Evolutionary conservation across 2,888 invertebrate genomes (phyloP), one percentile per base, ranked within the genome.

Genomic region (Polydrusus pterygomalis): DNA sequence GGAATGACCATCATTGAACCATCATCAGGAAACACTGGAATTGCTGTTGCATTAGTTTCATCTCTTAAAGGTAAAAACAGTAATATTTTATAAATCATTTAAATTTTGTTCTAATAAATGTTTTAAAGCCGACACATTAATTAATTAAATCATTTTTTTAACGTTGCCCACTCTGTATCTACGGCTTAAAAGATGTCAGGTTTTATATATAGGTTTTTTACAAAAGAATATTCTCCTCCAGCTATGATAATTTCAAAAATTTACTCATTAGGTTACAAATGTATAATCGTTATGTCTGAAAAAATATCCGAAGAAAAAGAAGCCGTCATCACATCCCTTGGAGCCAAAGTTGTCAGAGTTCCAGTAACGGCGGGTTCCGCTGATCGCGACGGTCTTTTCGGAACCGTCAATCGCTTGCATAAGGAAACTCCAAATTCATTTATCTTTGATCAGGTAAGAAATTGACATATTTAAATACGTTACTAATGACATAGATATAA

Each of bases 301-400:
- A 99, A 99, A 89, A 99, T 99, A 98, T 98, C 98, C 25, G 94
- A 96, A 86, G 99, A 99, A 87, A 99, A 99, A 89, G 97, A 97
- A 6, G 94, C 95, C 84, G 94, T 96, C 0, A 87, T 99, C 77
- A 90, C 91, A 81, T 95, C 96, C 0, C 89, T 99, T 40, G 99
- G 99, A 1, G 97, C 99, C 1, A 94, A 97, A 89, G 96, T 99
- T 77, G 92, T 99, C 13, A 91, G 98, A 58, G 98, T 98, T 0
- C 98, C 98, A n/a, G 97, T 97, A 0, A 95, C 95, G 84, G 98
- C 97, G 0, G 91, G 93, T 0, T 97, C 93, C 86, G 93, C 95
- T 83, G 93, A 95, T 40, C 95, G 96, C 0, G 95, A 97, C 81
- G 96, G 97, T 70, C 93, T 98, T 80, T 96, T 99, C 79, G 92